Evolutionary conservation across 1,140 invertebrate species (phyloP).

Genomic region (Ooceraea biroi): DNA sequence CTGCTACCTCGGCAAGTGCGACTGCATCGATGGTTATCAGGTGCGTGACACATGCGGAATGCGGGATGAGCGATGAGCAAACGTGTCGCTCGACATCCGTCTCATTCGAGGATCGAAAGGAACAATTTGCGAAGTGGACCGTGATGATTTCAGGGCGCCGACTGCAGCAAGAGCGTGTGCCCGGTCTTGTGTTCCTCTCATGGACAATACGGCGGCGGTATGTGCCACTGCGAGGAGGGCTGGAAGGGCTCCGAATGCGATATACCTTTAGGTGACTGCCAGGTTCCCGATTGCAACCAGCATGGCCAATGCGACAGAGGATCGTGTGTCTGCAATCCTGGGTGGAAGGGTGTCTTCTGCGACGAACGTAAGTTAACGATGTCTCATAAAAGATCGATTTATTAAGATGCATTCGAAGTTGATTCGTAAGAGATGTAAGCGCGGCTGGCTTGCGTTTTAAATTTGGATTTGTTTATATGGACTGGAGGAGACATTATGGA

Average conservation of each 20-base stretch:
- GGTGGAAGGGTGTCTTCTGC: constrained; percentile 95
- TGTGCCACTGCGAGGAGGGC: constrained; percentile 98
- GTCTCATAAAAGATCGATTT: background rate
- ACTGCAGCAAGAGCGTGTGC: constrained; percentile 93
- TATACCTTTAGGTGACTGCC: constrained; percentile 95
- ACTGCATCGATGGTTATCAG: constrained; percentile 97
- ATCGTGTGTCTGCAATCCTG: constrained; percentile 94
- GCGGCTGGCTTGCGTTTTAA: too few species aligned
- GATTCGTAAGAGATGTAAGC: too few species aligned
- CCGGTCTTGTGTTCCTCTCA: constrained; percentile 98
- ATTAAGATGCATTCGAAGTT: background rate
- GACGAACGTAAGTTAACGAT: constrained; percentile 91
- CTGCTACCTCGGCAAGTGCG: constrained; percentile 97
- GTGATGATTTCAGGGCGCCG: constrained; percentile 81
- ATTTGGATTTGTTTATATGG: too few species aligned
- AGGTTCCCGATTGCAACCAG: constrained; percentile 96
- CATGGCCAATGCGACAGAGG: constrained; percentile 96
- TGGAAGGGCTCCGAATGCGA: constrained; percentile 99
- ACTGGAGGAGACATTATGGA: too few species aligned
- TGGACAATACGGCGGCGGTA: constrained; percentile 97
- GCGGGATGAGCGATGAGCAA: too few species aligned
- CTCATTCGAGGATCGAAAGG: background rate
- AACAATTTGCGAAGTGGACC: background rate
- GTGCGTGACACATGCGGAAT: too few species aligned
- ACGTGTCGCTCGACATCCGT: too few species aligned